A percentile compares a stretch with the other conserved stretches of the same genome.
These are phyloP conservation scores for Carettochelys insculpta DNA, from an alignment of 2,113 vertebrate genomes.

Conservation along the genomic window DNA sequence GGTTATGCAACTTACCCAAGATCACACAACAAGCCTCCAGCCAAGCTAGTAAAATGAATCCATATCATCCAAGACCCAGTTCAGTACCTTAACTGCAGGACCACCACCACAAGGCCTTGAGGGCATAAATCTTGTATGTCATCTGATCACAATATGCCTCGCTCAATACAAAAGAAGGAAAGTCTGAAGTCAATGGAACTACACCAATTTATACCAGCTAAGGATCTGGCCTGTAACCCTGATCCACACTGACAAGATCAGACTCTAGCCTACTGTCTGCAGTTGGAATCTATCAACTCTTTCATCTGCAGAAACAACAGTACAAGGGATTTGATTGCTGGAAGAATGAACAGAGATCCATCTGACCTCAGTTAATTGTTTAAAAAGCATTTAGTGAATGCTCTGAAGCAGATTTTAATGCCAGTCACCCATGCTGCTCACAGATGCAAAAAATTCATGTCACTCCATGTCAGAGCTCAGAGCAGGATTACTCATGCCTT, in stretches of 20 bases:
- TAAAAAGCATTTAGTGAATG: conserved; percentile 28
- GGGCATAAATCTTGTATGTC: background rate
- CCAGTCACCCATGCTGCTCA: conserved; percentile 24
- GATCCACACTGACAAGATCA: background rate
- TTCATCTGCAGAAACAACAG: background rate
- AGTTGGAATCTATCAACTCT: background rate
- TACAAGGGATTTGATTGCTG: background rate
- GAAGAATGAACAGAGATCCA: conserved; percentile 6
- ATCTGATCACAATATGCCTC: background rate
- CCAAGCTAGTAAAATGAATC: background rate
- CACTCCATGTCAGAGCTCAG: conserved; percentile 8
- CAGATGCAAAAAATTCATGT: conserved; percentile 28
- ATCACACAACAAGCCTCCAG: background rate
- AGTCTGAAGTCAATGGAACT: background rate
- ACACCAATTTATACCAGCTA: background rate
- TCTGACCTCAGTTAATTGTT: background rate
- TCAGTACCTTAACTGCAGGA: too few species aligned
- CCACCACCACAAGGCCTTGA: background rate
- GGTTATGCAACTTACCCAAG: rapidly evolving
- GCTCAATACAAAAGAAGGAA: background rate
- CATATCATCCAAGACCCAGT: background rate
- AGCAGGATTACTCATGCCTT: conserved; percentile 20
- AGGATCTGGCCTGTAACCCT: background rate
- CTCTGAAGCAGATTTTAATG: conserved; percentile 49
- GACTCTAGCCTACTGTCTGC: background rate